Conservation (phyloP, 2,113 vertebrate species). For the Mormoops blainvillei region DNA sequence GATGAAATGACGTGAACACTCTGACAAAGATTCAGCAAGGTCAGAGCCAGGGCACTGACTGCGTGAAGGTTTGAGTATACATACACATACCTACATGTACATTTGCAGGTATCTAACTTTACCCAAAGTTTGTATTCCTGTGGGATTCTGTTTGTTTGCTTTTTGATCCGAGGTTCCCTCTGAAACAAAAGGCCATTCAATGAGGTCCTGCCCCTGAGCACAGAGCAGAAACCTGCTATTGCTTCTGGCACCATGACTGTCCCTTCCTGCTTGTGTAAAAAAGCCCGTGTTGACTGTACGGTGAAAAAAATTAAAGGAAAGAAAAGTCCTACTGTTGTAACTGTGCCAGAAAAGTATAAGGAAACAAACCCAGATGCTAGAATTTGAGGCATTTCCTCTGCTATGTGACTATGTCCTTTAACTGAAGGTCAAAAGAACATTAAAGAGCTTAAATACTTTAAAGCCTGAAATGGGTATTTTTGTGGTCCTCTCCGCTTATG, state of each 20-base stretch:
- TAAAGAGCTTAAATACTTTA: constrained; percentile 60
- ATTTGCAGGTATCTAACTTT: background rate
- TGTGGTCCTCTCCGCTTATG: constrained; percentile 53
- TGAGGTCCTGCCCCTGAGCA: constrained; percentile 24
- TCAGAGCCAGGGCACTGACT: background rate
- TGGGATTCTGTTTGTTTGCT: constrained; percentile 34
- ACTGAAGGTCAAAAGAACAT: constrained; percentile 80
- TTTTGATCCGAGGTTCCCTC: constrained; percentile 20
- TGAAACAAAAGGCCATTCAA: constrained; percentile 71
- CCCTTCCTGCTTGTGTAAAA: constrained; percentile 68
- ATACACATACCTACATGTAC: background rate
- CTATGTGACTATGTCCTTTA: constrained; percentile 76
- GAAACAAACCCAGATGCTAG: constrained; percentile 80
- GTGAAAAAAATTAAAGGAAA: constrained; percentile 65
- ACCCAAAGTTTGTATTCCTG: background rate
- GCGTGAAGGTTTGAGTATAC: background rate
- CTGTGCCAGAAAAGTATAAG: constrained; percentile 80
- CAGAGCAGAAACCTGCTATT: constrained; percentile 56
- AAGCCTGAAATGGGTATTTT: constrained; percentile 61
- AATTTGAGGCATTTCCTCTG: constrained; percentile 87
- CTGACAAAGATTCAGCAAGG: background rate
- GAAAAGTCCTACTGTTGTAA: constrained; percentile 68
- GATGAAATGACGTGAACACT: background rate
- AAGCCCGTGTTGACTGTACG: constrained; percentile 69
- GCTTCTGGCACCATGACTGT: constrained; percentile 66